A percentile compares a stretch with the other conserved stretches of the same genome.
phyloP scores from a whole-genome alignment of 2,113 vertebrate genomes.

The Passerina amoena region DNA sequence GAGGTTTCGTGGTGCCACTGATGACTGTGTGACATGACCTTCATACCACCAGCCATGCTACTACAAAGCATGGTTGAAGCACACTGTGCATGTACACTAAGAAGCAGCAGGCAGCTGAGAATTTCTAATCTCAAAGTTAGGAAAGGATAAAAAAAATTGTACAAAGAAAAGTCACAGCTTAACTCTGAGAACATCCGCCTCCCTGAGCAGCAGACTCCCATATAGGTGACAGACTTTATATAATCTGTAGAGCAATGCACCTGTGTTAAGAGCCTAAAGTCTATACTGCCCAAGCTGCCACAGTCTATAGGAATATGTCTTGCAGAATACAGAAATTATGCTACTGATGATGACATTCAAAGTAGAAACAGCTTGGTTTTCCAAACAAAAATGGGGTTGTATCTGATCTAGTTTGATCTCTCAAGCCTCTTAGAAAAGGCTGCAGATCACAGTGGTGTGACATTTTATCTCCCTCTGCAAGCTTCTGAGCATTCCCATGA shows the following conservation, averaged over 20 bases:
- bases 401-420: slow-evolving; percentile 12
- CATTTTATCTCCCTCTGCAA: slow-evolving; percentile 40
- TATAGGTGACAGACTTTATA: not conserved
- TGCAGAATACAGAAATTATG: not conserved
- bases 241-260: not conserved
- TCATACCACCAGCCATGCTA: not conserved
- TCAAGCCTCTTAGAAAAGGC: not conserved
- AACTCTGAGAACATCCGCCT: not conserved
- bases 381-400: not conserved
- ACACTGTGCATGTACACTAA: not conserved
- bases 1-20: not conserved
- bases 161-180: not conserved
- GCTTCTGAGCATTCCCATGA: slow-evolving; percentile 15
- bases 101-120: not conserved
- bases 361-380: slow-evolving; percentile 18
- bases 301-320: not conserved
- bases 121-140: not conserved
- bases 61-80: not conserved
- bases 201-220: not conserved
- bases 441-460: slow-evolving; percentile 14
- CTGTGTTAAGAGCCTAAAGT: not conserved
- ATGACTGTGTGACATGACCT: not conserved
- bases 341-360: not conserved
- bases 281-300: not conserved
- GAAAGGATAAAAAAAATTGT: not conserved